A percentile compares a stretch with the other conserved stretches of the same genome.
Conservation (phyloP, 2,797 vertebrate genomes). For the Phalloptychus januarius region DNA sequence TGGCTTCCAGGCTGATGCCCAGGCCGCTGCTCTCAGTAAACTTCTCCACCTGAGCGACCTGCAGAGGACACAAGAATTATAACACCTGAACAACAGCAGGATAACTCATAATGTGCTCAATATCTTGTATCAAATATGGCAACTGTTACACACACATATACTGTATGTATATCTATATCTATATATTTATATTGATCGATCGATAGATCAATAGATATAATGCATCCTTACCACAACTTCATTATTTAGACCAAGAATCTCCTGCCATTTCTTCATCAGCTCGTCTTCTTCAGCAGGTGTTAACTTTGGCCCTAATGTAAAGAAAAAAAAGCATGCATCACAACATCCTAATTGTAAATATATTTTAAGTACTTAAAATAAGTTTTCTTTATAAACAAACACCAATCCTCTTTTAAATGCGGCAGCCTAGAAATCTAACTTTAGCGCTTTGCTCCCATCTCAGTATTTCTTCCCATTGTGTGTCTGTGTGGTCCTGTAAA, state of each 20-base stretch:
- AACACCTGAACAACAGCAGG: not conserved
- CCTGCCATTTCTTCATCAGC: slow-evolving; percentile 88
- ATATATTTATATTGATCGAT: no score
- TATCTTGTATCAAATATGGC: not conserved
- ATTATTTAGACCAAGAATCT: slow-evolving; percentile 87
- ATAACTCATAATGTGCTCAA: not conserved
- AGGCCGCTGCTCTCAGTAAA: slow-evolving; percentile 93
- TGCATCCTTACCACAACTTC: slow-evolving; percentile 89
- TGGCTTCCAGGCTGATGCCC: slow-evolving; percentile 95
- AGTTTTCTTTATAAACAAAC: not conserved
- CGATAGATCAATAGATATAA: no score
- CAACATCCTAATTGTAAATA: not conserved
- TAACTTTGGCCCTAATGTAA: slow-evolving; percentile 57
- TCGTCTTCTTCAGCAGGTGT: slow-evolving; percentile 79
- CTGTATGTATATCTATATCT: no score
- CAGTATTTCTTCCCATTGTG: slow-evolving; percentile 20
- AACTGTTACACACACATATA: not conserved
- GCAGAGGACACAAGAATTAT: slow-evolving; percentile 20
- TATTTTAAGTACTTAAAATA: slow-evolving; percentile 1
- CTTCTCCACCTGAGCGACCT: slow-evolving; percentile 95
- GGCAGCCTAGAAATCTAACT: slow-evolving; percentile 12
- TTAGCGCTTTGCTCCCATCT: not conserved
- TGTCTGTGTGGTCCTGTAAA: slow-evolving; percentile 45
- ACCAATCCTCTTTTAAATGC: slow-evolving; percentile 9
- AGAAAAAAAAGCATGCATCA: slow-evolving; percentile 8